These are phyloP conservation scores for Osedax frankpressi DNA, from an alignment of 2,888 invertebrate species.

Conservation along the genomic window DNA sequence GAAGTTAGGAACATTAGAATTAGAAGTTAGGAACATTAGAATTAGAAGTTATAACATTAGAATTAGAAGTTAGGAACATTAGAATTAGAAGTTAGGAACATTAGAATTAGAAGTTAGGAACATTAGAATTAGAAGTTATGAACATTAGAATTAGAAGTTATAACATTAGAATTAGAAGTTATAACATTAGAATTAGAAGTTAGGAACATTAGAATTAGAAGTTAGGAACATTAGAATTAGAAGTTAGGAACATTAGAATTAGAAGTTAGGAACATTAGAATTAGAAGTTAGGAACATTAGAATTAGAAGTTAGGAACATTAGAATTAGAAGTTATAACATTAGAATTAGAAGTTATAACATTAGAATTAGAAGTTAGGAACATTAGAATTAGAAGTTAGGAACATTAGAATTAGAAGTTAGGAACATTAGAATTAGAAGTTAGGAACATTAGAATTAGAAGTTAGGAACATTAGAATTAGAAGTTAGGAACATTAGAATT, in stretches of 20 bases:
- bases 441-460: not conserved
- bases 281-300: not conserved
- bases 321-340: not conserved
- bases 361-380: not conserved
- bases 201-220: not conserved
- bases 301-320: not conserved
- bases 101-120: not conserved
- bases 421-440: too few relatives aligned
- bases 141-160: not conserved
- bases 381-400: not conserved
- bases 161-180: not conserved
- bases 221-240: too few relatives aligned
- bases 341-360: not conserved
- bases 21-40: not conserved
- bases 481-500: not conserved
- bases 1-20: too few relatives aligned
- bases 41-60: not conserved
- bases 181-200: not conserved
- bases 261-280: too few relatives aligned
- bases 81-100: not conserved
- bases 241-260: not conserved
- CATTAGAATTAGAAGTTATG: not conserved
- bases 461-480: too few relatives aligned
- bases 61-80: not conserved
- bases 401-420: not conserved